A percentile compares a stretch with the other conserved stretches of the same genome.
phyloP scores from a whole-genome alignment of 2,888 invertebrate species.

The Tetropium fuscum region DNA sequence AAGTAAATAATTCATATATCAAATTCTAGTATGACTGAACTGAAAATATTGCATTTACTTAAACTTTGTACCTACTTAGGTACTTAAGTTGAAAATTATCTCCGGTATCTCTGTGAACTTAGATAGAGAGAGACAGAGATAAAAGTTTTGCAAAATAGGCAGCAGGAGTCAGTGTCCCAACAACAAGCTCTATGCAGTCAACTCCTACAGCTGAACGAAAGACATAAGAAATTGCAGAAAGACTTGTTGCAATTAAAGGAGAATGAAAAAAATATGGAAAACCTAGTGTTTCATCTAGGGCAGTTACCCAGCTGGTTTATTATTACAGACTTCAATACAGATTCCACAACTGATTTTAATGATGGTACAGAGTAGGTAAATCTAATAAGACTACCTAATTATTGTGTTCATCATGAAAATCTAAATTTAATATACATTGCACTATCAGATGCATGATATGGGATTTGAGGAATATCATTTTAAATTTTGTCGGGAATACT shows the following conservation, averaged over 20 bases:
- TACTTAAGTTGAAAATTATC: too few species aligned
- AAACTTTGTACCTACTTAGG: too few species aligned
- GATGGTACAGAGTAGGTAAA: constrained; percentile 40
- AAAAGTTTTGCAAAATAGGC: constrained; percentile 55
- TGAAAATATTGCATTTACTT: too few species aligned
- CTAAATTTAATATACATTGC: too few species aligned
- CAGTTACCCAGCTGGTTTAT: constrained; percentile 64
- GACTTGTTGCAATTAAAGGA: constrained; percentile 56
- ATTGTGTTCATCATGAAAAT: not conserved
- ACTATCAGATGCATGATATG: too few species aligned
- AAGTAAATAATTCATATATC: too few species aligned
- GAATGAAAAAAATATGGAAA: constrained; percentile 59
- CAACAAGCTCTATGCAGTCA: constrained; percentile 59
- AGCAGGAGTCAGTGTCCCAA: constrained; percentile 56
- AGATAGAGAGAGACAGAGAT: constrained; percentile 64
- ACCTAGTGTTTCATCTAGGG: constrained; percentile 60
- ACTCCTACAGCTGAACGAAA: constrained; percentile 57
- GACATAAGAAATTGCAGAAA: constrained; percentile 57
- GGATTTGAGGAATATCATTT: too few species aligned
- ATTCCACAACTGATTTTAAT: constrained; percentile 44
- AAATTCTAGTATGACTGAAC: too few species aligned
- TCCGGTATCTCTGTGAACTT: too few species aligned
- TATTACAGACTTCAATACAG: constrained; percentile 51
- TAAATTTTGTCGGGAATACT: too few species aligned
- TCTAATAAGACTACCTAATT: constrained; percentile 8